These are phyloP conservation scores for Athripsodes cinereus DNA, from an alignment of 2,888 invertebrate species.

Conservation along the genomic window DNA sequence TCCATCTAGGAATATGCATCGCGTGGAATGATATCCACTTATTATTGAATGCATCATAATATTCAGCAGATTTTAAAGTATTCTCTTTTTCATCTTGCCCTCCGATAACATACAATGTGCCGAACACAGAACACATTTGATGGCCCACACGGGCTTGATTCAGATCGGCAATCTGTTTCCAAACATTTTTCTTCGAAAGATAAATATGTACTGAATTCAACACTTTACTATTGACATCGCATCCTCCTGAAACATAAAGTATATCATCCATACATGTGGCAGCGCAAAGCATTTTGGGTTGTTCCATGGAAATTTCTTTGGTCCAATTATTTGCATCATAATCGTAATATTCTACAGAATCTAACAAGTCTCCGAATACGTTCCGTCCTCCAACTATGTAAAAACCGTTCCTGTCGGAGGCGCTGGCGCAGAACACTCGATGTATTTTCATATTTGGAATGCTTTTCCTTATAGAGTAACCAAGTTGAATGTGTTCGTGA, in stretches of 20 bases:
- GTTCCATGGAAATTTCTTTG: neutral
- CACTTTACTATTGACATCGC: neutral
- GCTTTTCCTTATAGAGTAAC: slow-evolving; percentile 1
- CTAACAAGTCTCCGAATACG: neutral
- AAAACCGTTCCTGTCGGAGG: slow-evolving; percentile 7
- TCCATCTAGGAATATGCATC: slow-evolving; percentile 3
- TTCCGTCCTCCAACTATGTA: slow-evolving; percentile 9
- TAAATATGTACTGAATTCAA: neutral
- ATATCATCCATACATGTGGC: slow-evolving; percentile 3
- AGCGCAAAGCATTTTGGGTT: slow-evolving; percentile 1
- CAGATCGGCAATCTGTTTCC: slow-evolving; percentile 4
- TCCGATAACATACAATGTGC: slow-evolving; percentile 9
- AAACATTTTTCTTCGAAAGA: neutral
- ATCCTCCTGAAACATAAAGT: slow-evolving; percentile 13
- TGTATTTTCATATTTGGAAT: slow-evolving; percentile 1
- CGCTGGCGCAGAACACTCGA: slow-evolving; percentile 3
- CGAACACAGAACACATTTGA: slow-evolving; percentile 10
- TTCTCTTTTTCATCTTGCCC: neutral
- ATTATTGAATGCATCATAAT: slow-evolving; percentile 4
- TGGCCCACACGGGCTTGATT: slow-evolving; percentile 4
- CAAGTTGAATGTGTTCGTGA: neutral
- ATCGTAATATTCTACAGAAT: slow-evolving; percentile 12
- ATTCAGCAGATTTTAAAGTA: neutral
- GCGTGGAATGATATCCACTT: neutral
- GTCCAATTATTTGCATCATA: slow-evolving; percentile 12